These are phyloP conservation scores for Ophiodon elongatus DNA, from an alignment of 2,113 vertebrate genomes.

Conservation along the genomic window DNA sequence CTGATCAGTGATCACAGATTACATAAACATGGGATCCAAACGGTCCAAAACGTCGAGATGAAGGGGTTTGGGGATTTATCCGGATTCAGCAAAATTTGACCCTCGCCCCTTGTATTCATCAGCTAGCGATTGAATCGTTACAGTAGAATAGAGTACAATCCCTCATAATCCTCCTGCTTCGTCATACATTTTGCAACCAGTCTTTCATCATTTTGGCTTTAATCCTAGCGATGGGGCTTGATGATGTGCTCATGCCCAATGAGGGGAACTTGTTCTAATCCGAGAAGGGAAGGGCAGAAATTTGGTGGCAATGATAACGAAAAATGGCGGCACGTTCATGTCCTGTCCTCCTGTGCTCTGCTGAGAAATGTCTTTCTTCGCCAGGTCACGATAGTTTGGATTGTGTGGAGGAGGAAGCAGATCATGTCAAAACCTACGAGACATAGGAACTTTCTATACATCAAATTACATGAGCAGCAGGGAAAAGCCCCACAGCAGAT, in stretches of 20 bases:
- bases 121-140: constrained; percentile 54
- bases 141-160: constrained; percentile 68
- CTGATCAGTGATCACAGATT: constrained; percentile 44
- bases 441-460: neutral
- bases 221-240: constrained; percentile 64
- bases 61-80: constrained; percentile 10
- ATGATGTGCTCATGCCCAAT: constrained; percentile 50
- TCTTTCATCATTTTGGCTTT: constrained; percentile 74
- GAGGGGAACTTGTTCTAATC: constrained; percentile 56
- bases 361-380: neutral
- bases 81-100: constrained; percentile 27
- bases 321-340: constrained; percentile 23
- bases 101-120: constrained; percentile 41
- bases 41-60: neutral
- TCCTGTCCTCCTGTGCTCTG: constrained; percentile 7
- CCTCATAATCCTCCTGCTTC: constrained; percentile 75
- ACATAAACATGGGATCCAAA: constrained; percentile 34
- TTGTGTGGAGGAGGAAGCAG: neutral
- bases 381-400: neutral
- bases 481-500: constrained; percentile 4
- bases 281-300: constrained; percentile 25
- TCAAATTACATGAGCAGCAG: neutral
- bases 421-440: neutral
- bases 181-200: constrained; percentile 62
- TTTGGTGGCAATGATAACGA: constrained; percentile 21